Base-by-base conservation (phyloP, 2,113 vertebrate species). In the Collichthys lucidus region DNA sequence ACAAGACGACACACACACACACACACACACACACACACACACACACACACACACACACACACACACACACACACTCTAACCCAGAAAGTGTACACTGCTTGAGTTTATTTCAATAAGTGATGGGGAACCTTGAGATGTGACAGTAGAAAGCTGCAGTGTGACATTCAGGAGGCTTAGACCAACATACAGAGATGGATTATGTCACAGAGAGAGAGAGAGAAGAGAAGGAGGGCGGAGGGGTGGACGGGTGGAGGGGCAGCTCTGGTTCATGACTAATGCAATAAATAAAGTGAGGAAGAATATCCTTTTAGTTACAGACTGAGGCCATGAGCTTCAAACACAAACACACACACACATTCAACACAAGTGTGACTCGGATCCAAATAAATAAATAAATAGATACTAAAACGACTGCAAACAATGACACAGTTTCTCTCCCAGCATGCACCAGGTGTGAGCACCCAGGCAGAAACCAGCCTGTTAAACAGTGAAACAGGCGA, bases 111-210 rank as follows among this genome's bases (percentile, higher is more conserved):
- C 46, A 66, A 70, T 74, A 59, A 59, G 66, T 63, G 26, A 82
- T 42, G 46, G 60, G 49, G 57, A 64, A 59, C 66, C 61, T 79
- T 77, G 42, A 76, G 55, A 74, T 76, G 61, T 77, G 79, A 85
- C 70, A 66, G 78, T 5, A n/a, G 55, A 69, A 66, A 69, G 7
- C 35, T 46, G 20, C 82, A 59, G 74, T 7, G n/a, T 84, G 82
- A 82, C 81, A 80, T 87, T 72, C 77, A 64, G 63, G 20, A 53
- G 50, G 35, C 40, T 69, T 11, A 63, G 29, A 59, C 44, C 46
- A 19, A 73, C 53, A 73, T 49, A 42, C 40, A 65, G 26, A 80
- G 66, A 84, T 77, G 35, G 35, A 64, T 53, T 67, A 75, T 72
- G 73, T 71, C 77, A 68, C 52, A 50, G 69, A 42, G n/a, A 10